These are phyloP conservation scores for Xestobium rufovillosum DNA, from an alignment of 2,888 invertebrate genomes.

Conservation along the genomic window DNA sequence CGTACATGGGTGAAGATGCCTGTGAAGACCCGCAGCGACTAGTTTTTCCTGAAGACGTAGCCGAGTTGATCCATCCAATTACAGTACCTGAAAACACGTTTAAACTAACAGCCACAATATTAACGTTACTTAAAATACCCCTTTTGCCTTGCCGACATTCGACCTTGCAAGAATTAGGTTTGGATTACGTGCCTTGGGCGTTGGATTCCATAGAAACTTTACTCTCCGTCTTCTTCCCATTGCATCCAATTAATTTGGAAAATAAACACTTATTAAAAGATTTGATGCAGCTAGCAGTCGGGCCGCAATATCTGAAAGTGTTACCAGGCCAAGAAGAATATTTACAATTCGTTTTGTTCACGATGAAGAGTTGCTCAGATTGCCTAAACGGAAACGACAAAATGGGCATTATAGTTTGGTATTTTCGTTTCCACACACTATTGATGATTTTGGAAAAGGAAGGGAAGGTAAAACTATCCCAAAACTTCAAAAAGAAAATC, in stretches of 20 bases:
- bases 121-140: constrained; percentile 54
- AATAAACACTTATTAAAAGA: constrained; percentile 41
- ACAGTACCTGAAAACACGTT: constrained; percentile 51
- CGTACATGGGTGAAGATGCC: constrained; percentile 41
- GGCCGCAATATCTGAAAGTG: constrained; percentile 52
- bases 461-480: constrained; percentile 40
- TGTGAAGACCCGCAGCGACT: constrained; percentile 60
- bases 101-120: constrained; percentile 51
- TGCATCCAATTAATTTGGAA: constrained; percentile 34
- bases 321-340: constrained; percentile 56
- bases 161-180: constrained; percentile 41
- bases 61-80: constrained; percentile 62
- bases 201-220: constrained; percentile 48
- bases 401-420: constrained; percentile 53
- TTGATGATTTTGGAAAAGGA: constrained; percentile 46
- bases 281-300: constrained; percentile 46
- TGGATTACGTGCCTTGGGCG: constrained; percentile 44
- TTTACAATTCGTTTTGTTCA: constrained; percentile 46
- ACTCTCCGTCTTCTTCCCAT: constrained; percentile 39
- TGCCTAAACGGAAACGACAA: constrained; percentile 45
- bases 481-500: constrained; percentile 42
- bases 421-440: constrained; percentile 55
- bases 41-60: constrained; percentile 55
- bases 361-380: constrained; percentile 48
- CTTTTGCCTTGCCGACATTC: constrained; percentile 46